These are phyloP conservation scores for Engystomops pustulosus DNA, from an alignment of 2,113 vertebrate genomes.

Conservation along the genomic window DNA sequence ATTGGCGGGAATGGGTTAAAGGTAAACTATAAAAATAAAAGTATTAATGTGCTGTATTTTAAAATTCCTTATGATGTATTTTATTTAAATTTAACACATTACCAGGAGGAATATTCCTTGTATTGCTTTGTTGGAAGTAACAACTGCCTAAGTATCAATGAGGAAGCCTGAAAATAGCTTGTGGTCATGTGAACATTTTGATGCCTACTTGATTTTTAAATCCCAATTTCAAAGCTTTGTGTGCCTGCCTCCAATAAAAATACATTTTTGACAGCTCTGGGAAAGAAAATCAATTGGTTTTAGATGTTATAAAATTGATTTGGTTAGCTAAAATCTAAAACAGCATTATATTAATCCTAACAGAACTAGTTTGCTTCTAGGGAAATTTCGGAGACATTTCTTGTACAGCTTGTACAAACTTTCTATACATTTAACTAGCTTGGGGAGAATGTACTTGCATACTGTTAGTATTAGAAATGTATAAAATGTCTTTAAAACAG, in stretches of 20 bases:
- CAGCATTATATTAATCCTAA: slow-evolving; percentile 58
- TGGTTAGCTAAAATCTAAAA: slow-evolving; percentile 62
- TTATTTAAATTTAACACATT: not conserved
- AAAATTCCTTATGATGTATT: not conserved
- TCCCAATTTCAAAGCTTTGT: slow-evolving; percentile 63
- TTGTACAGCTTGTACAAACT: slow-evolving; percentile 27
- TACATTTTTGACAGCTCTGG: slow-evolving; percentile 60
- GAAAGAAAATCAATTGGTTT: slow-evolving; percentile 57
- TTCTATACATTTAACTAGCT: not conserved
- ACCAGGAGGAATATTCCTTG: slow-evolving; percentile 63
- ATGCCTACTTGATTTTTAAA: slow-evolving; percentile 65
- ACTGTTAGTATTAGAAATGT: no score
- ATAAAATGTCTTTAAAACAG: no score
- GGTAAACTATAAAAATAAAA: no score
- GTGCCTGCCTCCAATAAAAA: slow-evolving; percentile 60
- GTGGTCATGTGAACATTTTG: slow-evolving; percentile 62
- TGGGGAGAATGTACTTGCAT: not conserved
- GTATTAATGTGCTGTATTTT: no score
- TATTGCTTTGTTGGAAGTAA: slow-evolving; percentile 68
- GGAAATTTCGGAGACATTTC: slow-evolving; percentile 43
- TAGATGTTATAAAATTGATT: slow-evolving; percentile 63
- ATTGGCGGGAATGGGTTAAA: no score
- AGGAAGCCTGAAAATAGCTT: slow-evolving; percentile 62
- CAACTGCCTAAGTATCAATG: slow-evolving; percentile 64
- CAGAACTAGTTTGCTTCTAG: slow-evolving; percentile 51